A percentile compares a stretch with the other conserved stretches of the same genome.
These are phyloP conservation scores for Pelosia muscerda DNA, from an alignment of 2,888 invertebrate species.

Conservation along the genomic window DNA sequence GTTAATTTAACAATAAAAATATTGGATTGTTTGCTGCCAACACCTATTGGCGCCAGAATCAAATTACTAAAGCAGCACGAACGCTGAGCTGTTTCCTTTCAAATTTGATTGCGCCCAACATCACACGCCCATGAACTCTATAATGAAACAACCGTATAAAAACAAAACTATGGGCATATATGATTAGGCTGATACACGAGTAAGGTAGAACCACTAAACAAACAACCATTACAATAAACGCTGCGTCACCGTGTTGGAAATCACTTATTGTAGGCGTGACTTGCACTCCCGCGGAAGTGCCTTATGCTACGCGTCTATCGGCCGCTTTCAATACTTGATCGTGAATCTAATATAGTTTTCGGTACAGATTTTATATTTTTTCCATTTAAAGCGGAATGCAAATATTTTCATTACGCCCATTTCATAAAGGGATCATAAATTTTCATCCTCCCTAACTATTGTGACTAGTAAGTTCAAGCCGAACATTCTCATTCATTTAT, in stretches of 20 bases:
- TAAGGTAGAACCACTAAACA: constrained; percentile 87
- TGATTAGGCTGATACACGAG: constrained; percentile 86
- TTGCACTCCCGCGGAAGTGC: constrained; percentile 78
- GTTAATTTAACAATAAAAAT: constrained; percentile 61
- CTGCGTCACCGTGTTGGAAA: constrained; percentile 84
- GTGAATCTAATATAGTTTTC: constrained; percentile 49
- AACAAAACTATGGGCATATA: constrained; percentile 87
- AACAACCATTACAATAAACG: constrained; percentile 85
- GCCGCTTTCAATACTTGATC: constrained; percentile 55
- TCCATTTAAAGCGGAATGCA: background rate
- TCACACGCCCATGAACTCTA: constrained; percentile 86
- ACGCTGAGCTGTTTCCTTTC: constrained; percentile 83
- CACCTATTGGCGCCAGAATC: constrained; percentile 81
- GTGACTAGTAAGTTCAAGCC: no score
- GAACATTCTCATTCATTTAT: no score
- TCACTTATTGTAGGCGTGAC: constrained; percentile 86
- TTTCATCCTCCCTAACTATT: no score
- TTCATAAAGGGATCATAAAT: no score
- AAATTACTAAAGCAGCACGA: constrained; percentile 79
- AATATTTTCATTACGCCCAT: background rate
- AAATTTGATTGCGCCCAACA: constrained; percentile 85
- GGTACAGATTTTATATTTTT: background rate
- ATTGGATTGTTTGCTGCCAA: constrained; percentile 69
- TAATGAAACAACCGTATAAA: constrained; percentile 85
- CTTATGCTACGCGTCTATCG: constrained; percentile 69